Evolutionary conservation across 1,140 invertebrate species (phyloP).

Genomic region (Camponotus vicinus): DNA sequence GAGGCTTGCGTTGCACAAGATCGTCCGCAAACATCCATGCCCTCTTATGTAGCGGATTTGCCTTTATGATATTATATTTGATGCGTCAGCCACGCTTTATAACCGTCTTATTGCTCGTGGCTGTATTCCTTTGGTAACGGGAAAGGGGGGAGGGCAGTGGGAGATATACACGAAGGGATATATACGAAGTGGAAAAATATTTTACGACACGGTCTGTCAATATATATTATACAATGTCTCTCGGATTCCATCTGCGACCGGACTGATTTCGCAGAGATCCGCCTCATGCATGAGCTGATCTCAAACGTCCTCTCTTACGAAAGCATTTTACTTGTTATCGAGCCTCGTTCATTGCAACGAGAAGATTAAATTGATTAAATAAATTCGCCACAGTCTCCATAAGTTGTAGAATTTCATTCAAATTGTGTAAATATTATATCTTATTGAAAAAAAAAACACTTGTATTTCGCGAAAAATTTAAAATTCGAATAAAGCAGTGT

Average conservation of each 20-base stretch:
- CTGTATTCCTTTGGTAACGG: constrained; percentile 3
- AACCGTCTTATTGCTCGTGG: constrained; percentile 47
- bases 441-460: neutral
- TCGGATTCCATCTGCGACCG: constrained; percentile 24
- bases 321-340: neutral
- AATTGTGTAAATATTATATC: constrained; percentile 2
- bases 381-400: neutral
- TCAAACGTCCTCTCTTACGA: neutral
- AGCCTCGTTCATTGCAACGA: neutral
- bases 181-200: constrained; percentile 58
- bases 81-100: constrained; percentile 50
- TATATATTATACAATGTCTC: neutral
- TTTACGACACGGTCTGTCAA: constrained; percentile 18
- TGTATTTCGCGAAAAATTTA: neutral
- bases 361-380: neutral
- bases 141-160: neutral
- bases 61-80: constrained; percentile 45
- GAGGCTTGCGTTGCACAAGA: neutral
- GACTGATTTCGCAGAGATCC: neutral
- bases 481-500: neutral
- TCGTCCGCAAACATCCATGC: neutral
- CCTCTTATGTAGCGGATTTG: constrained; percentile 21
- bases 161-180: constrained; percentile 1
- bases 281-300: neutral
- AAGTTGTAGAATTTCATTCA: neutral